These are phyloP conservation scores for Linepithema humile DNA, from an alignment of 1,140 invertebrate species.

Conservation along the genomic window DNA sequence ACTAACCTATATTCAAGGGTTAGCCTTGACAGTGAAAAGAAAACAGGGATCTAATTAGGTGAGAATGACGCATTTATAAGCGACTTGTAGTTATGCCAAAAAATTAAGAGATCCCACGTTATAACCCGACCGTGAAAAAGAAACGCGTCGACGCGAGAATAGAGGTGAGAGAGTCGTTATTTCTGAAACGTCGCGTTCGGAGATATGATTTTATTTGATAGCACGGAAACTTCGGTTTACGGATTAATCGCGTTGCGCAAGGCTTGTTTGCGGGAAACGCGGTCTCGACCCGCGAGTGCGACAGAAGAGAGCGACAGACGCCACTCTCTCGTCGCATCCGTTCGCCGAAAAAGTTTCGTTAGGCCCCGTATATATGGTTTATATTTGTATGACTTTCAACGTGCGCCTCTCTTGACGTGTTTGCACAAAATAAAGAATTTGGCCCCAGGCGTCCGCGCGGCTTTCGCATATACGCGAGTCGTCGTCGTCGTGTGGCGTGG, in stretches of 20 bases:
- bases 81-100: constrained; percentile 40
- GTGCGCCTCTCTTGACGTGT: constrained; percentile 39
- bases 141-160: background rate
- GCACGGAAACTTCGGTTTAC: constrained; percentile 18
- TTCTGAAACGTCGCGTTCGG: background rate
- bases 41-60: constrained; percentile 15
- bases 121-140: constrained; percentile 10
- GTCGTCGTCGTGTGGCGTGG: constrained; percentile 15
- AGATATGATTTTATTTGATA: constrained; percentile 37
- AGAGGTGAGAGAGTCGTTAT: background rate
- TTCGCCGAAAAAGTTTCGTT: constrained; percentile 50
- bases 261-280: background rate
- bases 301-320: constrained; percentile 6
- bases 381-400: constrained; percentile 57
- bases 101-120: constrained; percentile 20
- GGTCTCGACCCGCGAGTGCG: background rate
- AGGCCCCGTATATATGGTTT: constrained; percentile 50
- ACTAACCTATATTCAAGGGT: constrained; percentile 35
- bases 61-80: constrained; percentile 18
- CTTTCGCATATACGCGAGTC: background rate
- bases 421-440: constrained; percentile 56
- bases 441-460: constrained; percentile 1
- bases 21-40: constrained; percentile 40
- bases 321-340: background rate
- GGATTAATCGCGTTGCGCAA: constrained; percentile 22